A percentile compares a stretch with the other conserved stretches of the same genome.
Conservation (phyloP, 1,140 invertebrate genomes). For the Dinothrombium tinctorium region DNA sequence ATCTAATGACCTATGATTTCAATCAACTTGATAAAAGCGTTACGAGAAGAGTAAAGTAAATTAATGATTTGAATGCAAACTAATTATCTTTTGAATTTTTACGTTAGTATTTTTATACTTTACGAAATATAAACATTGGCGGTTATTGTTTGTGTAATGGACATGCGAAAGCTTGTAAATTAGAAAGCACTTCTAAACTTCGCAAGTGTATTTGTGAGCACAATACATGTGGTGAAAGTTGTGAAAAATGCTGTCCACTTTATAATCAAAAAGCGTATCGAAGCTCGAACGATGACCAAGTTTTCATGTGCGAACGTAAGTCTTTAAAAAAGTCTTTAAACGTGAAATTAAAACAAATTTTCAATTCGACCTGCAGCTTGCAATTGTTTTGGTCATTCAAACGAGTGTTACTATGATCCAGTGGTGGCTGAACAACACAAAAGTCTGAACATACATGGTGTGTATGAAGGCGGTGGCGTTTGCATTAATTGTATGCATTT, state of each 20-base stretch:
- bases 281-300: slow-evolving; percentile 41
- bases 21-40: too few species aligned
- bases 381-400: slow-evolving; percentile 87
- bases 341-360: too few species aligned
- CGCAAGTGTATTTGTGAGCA: slow-evolving; percentile 79
- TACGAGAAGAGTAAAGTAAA: too few species aligned
- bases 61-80: too few species aligned
- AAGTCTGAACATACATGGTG: slow-evolving; percentile 74
- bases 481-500: slow-evolving; percentile 74
- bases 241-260: slow-evolving; percentile 66
- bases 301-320: slow-evolving; percentile 58
- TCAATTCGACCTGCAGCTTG: too few species aligned
- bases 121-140: slow-evolving; percentile 95
- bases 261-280: slow-evolving; percentile 82
- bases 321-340: neutral
- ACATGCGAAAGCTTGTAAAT: slow-evolving; percentile 79
- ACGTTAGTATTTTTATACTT: slow-evolving; percentile 64
- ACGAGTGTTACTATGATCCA: slow-evolving; percentile 65
- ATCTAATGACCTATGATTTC: too few species aligned
- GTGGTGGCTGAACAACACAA: slow-evolving; percentile 46
- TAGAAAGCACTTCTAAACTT: slow-evolving; percentile 44
- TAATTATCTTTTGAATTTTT: too few species aligned
- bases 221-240: slow-evolving; percentile 85
- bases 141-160: slow-evolving; percentile 97
- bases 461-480: slow-evolving; percentile 72